Percentiles rank a stretch among this genome's conserved stretches.
These are phyloP conservation scores for Drosophila kambysellisi DNA, from an alignment of 2,888 invertebrate genomes.

Conservation along the genomic window DNA sequence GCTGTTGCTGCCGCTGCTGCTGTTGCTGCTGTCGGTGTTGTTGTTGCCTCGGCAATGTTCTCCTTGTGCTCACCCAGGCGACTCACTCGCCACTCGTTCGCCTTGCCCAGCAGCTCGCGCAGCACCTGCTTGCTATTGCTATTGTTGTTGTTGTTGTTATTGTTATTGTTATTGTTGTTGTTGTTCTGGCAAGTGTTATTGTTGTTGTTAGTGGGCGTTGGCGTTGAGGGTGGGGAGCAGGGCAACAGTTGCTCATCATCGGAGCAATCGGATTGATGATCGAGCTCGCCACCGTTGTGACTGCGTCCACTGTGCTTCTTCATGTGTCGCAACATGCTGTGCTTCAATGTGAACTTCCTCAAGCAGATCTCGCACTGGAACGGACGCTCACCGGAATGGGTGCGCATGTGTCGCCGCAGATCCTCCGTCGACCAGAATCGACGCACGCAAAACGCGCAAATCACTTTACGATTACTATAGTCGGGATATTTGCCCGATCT, in stretches of 20 bases:
- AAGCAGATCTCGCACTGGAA: slow-evolving; percentile 96
- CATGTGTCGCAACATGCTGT: slow-evolving; percentile 96
- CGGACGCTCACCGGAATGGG: slow-evolving; percentile 96
- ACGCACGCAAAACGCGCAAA: slow-evolving; percentile 96
- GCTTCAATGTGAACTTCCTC: slow-evolving; percentile 95
- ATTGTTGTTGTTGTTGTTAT: slow-evolving; percentile 11
- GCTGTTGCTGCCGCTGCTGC: slow-evolving; percentile 70
- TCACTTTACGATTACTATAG: slow-evolving; percentile 94
- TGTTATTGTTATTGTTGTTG: slow-evolving; percentile 40
- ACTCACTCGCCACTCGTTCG: slow-evolving; percentile 81
- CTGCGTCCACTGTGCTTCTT: slow-evolving; percentile 92
- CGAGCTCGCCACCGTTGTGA: slow-evolving; percentile 83
- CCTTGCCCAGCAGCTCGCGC: slow-evolving; percentile 82
- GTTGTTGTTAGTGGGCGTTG: slow-evolving; percentile 38
- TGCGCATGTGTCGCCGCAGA: slow-evolving; percentile 95
- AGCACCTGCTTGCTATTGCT: slow-evolving; percentile 48
- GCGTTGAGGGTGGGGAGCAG: slow-evolving; percentile 55
- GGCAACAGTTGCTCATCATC: slow-evolving; percentile 83
- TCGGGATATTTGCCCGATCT: slow-evolving; percentile 92
- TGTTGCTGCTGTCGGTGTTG: slow-evolving; percentile 26
- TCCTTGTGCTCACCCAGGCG: slow-evolving; percentile 83
- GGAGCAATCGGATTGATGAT: slow-evolving; percentile 82
- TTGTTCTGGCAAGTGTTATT: slow-evolving; percentile 46
- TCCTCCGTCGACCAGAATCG: slow-evolving; percentile 98
- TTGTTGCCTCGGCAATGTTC: slow-evolving; percentile 72